Base-by-base conservation (phyloP, 2,113 vertebrate genomes). In the Calypte anna region DNA sequence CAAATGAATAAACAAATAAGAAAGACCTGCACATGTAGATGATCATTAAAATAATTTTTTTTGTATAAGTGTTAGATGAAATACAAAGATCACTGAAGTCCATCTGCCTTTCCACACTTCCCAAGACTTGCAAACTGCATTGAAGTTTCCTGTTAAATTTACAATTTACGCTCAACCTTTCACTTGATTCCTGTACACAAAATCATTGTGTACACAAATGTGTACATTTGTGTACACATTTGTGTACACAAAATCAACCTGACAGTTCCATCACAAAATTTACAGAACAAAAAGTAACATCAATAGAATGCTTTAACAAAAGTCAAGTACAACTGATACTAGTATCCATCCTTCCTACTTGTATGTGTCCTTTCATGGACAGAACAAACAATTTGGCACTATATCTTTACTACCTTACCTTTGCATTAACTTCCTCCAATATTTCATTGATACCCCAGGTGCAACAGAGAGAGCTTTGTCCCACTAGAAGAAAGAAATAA, bases 391-490 rank as follows among this genome's bases (percentile, higher is more conserved):
- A 62, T 25, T 17, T 4, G 43, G 16, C 33, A 51, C 36, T 43
- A 7, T 12, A 43, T 9, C 55, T 30, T 82, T 40, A 50, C 36
- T 14, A 54, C 20, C 86, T 97, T 97, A 99, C 99, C 99, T 99
- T 96, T 99, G 99, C 99, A 99, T 99, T 91, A 99, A 97, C 91
- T 99, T 99, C 96, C 97, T 99, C 99, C 99, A 99, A 75, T 99
- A 99, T 88, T 98, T 99, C 98, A 99, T 98, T n/a, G 99, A 99
- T 36, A 99, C 99, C 33, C 99, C 99, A 24, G 99, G 99, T 10
- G 99, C 99, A 73, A 99, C 96, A 12, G 99, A 99, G 54, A 99
- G 97, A 0, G 99, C 99, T 96, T 99, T 99, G 96, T 99, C 99
- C 99, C 99, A 99, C 99, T 99, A 96, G 61, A 97, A 97, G 2